Base-by-base conservation (phyloP, 2,113 vertebrate genomes). In the Harpagus bidentatus region DNA sequence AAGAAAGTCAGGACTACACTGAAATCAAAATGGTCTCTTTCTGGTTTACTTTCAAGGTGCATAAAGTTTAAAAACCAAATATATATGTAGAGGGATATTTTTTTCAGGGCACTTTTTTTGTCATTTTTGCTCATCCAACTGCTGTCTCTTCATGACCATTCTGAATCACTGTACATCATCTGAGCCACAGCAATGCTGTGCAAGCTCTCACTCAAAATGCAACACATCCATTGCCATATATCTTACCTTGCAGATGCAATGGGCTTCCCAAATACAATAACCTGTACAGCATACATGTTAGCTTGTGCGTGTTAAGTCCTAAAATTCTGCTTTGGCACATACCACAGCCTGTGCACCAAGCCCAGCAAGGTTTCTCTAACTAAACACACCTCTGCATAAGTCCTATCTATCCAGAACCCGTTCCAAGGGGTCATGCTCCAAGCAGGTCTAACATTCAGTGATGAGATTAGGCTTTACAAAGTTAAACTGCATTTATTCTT, bases 251-350 rank as follows among this genome's bases (percentile, higher is more conserved):
- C 13, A 88, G 16, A 79, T 15, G 38, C 52, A 74, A 47, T 6
- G 8, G 70, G 34, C 4, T 82, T 76, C 38, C 38, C 42, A 84
- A 32, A 43, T 12, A 63, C 28, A 38, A n/a, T 0, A 65, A 59
- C 13, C 22, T 25, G 15, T 42, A 69, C 15, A 61, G 50, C 1
- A 36, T 3, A 40, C 2, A 0, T 5, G 9, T 29, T 31, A 45
- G 22, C 26, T 65, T 31, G 12, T 0, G 0, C 1, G 4, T 23
- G 0, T 52, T 3, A 69, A 62, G 18, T 22, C 38, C 55, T 53
- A 32, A 42, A 74, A 38, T 50, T 55, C 42, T 50, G 17, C 38
- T 45, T 4, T 38, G 18, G 7, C 29, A 25, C 32, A 15, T 19
- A 53, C 13, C 50, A 74, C 25, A 86, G 72, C 28, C 34, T 10